A percentile compares a stretch with the other conserved stretches of the same genome.
phyloP scores from a whole-genome alignment of 2,797 vertebrate species.

The Oreochromis mossambicus region DNA sequence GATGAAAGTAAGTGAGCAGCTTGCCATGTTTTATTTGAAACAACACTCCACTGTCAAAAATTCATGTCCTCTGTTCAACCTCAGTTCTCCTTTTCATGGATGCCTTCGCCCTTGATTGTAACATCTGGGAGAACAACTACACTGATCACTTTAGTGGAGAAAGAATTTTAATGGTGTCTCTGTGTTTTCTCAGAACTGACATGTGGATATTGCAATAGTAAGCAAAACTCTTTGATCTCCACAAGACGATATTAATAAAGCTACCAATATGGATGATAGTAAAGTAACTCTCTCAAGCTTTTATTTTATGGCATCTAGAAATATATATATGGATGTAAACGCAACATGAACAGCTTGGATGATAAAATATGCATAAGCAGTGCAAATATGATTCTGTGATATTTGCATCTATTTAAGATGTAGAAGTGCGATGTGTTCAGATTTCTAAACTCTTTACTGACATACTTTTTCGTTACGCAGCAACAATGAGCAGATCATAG shows the following conservation, averaged over 20 bases:
- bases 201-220: neutral
- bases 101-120: neutral
- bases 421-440: neutral
- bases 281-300: neutral
- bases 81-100: neutral
- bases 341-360: neutral
- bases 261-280: conserved; percentile 56
- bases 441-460: neutral
- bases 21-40: neutral
- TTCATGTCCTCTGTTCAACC: neutral
- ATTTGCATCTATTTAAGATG: neutral
- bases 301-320: neutral
- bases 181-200: neutral
- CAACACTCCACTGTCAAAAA: neutral
- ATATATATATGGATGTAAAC: neutral
- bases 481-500: neutral
- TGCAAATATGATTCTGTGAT: neutral
- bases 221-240: neutral
- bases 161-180: neutral
- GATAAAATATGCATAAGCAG: conserved; percentile 15
- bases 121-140: neutral
- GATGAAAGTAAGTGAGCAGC: neutral
- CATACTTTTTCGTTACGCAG: neutral
- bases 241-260: neutral
- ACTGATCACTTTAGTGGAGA: neutral